Conservation (phyloP, 2,797 vertebrate genomes). For the Enteromius anoplus region DNA sequence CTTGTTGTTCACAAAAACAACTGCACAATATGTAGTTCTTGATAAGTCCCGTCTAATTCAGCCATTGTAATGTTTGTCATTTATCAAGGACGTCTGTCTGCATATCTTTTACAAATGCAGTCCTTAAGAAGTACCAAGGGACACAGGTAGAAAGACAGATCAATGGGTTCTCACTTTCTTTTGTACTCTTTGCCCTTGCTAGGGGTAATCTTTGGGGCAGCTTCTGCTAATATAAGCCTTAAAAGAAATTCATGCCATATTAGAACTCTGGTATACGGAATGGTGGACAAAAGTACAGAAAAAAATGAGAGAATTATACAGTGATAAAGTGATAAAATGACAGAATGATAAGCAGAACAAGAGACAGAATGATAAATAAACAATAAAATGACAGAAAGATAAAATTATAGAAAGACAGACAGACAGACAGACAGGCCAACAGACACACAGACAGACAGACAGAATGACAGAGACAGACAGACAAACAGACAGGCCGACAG, state of each 20-base stretch:
- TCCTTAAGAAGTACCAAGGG: conserved; percentile 45
- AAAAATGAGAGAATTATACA: neutral
- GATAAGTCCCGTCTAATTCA: conserved; percentile 30
- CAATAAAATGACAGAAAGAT: too few species aligned
- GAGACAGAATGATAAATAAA: neutral
- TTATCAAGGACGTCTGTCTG: conserved; percentile 45
- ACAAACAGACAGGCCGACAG: too few species aligned
- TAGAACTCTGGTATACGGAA: neutral
- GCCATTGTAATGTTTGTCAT: conserved; percentile 2
- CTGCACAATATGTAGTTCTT: conserved; percentile 5
- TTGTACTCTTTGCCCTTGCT: conserved; percentile 17
- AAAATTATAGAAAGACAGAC: too few species aligned
- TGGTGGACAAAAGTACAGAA: neutral
- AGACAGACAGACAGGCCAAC: too few species aligned
- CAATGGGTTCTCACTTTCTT: conserved; percentile 31
- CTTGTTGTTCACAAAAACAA: conserved; percentile 35
- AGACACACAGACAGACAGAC: too few species aligned
- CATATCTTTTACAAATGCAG: conserved; percentile 41
- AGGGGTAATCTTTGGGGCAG: conserved; percentile 8
- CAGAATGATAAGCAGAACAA: neutral
- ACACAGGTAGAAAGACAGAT: conserved; percentile 37
- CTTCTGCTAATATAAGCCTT: neutral
- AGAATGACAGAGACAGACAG: too few species aligned
- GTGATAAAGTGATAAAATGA: neutral
- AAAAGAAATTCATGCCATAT: neutral